phyloP scores from a whole-genome alignment of 92 coral and sea anemone genomes.

The Virgularia gustaviana region DNA sequence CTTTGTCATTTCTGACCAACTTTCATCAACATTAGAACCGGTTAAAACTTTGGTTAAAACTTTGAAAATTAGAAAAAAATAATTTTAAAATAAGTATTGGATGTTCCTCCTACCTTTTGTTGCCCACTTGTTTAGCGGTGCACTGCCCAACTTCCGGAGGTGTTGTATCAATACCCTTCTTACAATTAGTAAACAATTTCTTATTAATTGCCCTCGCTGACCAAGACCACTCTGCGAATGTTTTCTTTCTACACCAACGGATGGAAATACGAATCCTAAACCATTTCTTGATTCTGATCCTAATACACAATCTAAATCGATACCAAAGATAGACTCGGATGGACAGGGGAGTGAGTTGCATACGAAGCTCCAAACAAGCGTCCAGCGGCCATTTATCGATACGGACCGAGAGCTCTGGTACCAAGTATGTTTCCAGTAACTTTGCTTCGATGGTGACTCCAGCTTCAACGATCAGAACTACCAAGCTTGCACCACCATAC shows the following conservation, averaged over 20 bases:
- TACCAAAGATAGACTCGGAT: conserved; percentile 92
- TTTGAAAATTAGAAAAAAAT: too few species aligned
- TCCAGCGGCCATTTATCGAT: conserved; percentile 85
- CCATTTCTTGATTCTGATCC: conserved; percentile 54
- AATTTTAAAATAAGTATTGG: too few species aligned
- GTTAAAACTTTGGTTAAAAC: too few species aligned
- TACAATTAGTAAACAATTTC: conserved; percentile 66
- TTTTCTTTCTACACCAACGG: conserved; percentile 68
- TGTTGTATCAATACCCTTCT: conserved; percentile 66
- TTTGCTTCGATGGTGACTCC: conserved; percentile 84
- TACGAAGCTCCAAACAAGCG: conserved; percentile 79
- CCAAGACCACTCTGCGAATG: conserved; percentile 90
- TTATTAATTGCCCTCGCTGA: conserved; percentile 73
- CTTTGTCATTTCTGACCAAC: too few species aligned
- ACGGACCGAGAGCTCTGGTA: conserved; percentile 77
- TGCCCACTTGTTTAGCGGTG: conserved; percentile 75
- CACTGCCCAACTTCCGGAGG: conserved; percentile 78
- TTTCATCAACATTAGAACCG: too few species aligned
- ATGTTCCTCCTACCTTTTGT: too few species aligned
- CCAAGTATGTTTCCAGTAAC: conserved; percentile 70
- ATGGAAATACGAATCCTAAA: conserved; percentile 56
- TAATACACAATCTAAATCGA: conserved; percentile 67
- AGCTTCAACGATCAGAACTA: conserved; percentile 64
- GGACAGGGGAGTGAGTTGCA: conserved; percentile 81
- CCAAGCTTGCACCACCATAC: conserved; percentile 76